These are phyloP conservation scores for Pseudopipra pipra DNA, from an alignment of 2,113 vertebrate species.

Conservation along the genomic window DNA sequence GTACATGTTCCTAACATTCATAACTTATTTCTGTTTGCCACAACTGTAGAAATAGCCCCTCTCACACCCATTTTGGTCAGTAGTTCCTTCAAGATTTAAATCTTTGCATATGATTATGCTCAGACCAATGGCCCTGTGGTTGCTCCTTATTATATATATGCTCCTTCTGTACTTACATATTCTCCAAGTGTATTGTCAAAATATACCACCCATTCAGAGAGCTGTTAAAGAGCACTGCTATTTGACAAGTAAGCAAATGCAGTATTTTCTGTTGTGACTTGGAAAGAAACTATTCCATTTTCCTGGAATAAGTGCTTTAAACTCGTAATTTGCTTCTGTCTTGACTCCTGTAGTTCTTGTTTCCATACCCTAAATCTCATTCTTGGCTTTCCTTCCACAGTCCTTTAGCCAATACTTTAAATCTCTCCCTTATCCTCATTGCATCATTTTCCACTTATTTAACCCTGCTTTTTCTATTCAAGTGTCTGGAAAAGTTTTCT, in stretches of 20 bases:
- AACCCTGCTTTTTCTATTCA: neutral
- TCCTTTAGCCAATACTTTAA: neutral
- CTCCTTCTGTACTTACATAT: neutral
- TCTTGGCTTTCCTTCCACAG: neutral
- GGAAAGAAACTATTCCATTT: neutral
- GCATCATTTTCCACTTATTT: slow-evolving; percentile 1
- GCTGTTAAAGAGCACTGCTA: neutral
- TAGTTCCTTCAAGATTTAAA: neutral
- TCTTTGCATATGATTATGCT: neutral
- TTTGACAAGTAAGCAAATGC: neutral
- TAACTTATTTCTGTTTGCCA: neutral
- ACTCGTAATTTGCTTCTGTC: neutral
- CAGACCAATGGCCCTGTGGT: neutral
- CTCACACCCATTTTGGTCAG: neutral
- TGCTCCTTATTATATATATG: neutral
- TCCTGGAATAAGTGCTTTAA: slow-evolving; percentile 19
- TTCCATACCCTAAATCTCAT: slow-evolving; percentile 19
- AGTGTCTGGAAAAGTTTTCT: neutral
- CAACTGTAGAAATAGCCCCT: neutral
- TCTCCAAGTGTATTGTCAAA: neutral
- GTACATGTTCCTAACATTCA: neutral
- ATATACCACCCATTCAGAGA: neutral
- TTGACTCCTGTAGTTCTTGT: neutral
- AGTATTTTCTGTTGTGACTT: neutral
- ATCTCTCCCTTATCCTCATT: neutral